These are phyloP conservation scores for Sinelater perroti DNA, from an alignment of 2,888 invertebrate species.

Conservation along the genomic window DNA sequence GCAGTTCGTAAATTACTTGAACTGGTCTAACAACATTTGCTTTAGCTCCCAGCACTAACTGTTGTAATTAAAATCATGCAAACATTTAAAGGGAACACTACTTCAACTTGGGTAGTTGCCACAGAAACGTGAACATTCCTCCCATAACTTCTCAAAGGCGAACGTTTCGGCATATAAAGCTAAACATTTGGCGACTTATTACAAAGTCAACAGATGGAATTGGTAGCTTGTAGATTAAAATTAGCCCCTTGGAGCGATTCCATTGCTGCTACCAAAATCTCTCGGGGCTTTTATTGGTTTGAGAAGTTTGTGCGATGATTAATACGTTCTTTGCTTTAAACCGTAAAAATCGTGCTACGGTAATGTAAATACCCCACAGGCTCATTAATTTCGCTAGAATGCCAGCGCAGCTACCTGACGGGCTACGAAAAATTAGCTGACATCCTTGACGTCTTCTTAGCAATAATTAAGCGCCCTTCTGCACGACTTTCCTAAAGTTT, in stretches of 20 bases:
- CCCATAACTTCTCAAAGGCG: neutral
- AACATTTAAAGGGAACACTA: neutral
- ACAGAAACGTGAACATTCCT: neutral
- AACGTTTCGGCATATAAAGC: slow-evolving; percentile 4
- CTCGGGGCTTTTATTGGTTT: neutral
- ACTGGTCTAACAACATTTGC: neutral
- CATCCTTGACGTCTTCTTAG: too few relatives aligned
- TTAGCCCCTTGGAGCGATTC: neutral
- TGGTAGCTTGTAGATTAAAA: neutral
- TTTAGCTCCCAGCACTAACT: too few relatives aligned
- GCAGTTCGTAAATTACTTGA: neutral
- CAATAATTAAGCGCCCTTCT: too few relatives aligned
- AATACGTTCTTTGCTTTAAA: too few relatives aligned
- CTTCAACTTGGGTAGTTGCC: neutral
- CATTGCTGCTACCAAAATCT: slow-evolving; percentile 1
- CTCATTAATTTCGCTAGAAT: too few relatives aligned
- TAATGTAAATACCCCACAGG: too few relatives aligned
- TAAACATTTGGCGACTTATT: neutral
- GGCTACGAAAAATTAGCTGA: too few relatives aligned
- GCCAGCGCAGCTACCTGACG: too few relatives aligned
- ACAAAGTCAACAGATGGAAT: slow-evolving; percentile 4
- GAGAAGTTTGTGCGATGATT: neutral
- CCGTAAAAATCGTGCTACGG: too few relatives aligned
- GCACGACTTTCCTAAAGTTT: too few relatives aligned
- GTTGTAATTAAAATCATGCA: neutral